Base-by-base conservation (phyloP, 2,797 vertebrate species). In the Steatocranus sp. region DNA sequence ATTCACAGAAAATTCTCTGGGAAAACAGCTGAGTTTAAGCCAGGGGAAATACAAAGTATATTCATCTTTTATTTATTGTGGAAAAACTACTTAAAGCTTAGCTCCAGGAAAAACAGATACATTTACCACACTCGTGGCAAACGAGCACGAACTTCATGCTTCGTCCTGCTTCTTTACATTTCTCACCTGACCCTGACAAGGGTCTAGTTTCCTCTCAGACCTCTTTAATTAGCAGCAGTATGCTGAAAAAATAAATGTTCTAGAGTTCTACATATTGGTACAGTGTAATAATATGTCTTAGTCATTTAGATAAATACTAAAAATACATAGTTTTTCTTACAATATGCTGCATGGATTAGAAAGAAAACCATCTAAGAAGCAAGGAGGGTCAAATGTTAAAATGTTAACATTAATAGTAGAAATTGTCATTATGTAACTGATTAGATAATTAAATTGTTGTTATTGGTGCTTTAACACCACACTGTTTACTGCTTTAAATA, bases 131-230 rank as follows among this genome's bases (percentile, higher is more conserved):
- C 23, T 46, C 6, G 17, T 41, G 6, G 0, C 38, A 43, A 43
- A 46, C 2, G 1, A 11, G 14, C 36, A 43, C 14, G 0, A 0
- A 0, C 38, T 46, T 70, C 0, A 70, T 17, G 15, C 38, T 27
- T 70, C 1, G 3, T 46, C 38, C 0, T 70, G 66, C 23, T 70
- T 25, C 36, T 68, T 25, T 46, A 27, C 25, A 70, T 70, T 25
- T 70, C 63, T 68, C 20, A 68, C 12, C 4, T 68, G 20, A 68
- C 38, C 63, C 14, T 9, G 38, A 5, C 0, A 0, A 23, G 20
- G n/a, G 5, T 66, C n/a, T 41, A 15, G 36, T 66, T 41, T 66
- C 36, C 61, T 41, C 2, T 41, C 36, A 66, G 2, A 41, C 12
- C n/a, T 23, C 36, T 66, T 41, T 66, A 41, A 66, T 66, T 41